Conservation (phyloP, 92 coral and sea anemone species). For the Hydrozoanthus gracilis region DNA sequence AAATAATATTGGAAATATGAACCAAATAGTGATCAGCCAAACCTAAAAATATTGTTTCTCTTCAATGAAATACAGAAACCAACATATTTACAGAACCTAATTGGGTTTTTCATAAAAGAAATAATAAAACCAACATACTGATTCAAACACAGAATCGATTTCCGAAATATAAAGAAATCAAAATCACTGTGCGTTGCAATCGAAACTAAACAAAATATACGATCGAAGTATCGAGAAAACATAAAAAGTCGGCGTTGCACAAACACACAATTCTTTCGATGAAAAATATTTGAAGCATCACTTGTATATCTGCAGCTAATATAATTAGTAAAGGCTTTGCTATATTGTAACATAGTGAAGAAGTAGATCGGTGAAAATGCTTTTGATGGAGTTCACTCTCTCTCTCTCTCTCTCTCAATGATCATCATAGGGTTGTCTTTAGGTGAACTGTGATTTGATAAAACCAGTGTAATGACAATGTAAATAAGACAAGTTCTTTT, state of each 20-base stretch:
- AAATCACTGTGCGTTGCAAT: not conserved
- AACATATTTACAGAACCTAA: constrained; percentile 17
- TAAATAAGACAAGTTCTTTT: constrained; percentile 14
- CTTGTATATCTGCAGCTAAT: constrained; percentile 6
- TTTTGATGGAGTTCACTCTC: not conserved
- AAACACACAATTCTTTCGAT: not conserved
- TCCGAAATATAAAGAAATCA: not conserved
- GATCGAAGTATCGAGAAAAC: not conserved
- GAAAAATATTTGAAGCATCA: not conserved
- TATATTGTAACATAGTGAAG: constrained; percentile 16
- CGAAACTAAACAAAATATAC: not conserved
- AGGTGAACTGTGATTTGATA: constrained; percentile 1
- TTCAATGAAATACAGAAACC: constrained; percentile 36
- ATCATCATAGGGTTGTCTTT: constrained; percentile 4
- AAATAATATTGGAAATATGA: constrained; percentile 9
- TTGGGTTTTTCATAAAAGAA: constrained; percentile 24
- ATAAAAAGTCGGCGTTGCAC: not conserved
- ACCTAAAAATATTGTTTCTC: constrained; percentile 16
- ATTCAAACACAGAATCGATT: constrained; percentile 6
- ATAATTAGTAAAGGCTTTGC: constrained; percentile 32
- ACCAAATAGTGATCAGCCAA: constrained; percentile 28
- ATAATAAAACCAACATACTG: not conserved
- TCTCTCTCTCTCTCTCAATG: not conserved
- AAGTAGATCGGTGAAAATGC: constrained; percentile 8
- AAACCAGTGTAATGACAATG: constrained; percentile 14